Evolutionary conservation across 2,113 vertebrate genomes (phyloP).

Genomic region (Passerina amoena): DNA sequence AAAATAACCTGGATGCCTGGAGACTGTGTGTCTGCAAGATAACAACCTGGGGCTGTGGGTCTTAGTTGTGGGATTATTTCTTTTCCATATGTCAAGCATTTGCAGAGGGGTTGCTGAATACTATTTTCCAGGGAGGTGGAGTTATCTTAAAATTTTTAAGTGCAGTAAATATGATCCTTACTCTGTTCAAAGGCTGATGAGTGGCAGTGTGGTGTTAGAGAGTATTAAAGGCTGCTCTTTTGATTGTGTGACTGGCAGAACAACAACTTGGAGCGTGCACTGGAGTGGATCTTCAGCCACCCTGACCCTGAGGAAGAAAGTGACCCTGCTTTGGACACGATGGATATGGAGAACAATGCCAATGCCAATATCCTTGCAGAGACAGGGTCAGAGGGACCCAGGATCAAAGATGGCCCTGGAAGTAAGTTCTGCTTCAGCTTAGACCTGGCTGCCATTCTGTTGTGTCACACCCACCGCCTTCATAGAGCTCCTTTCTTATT

Average conservation of each 20-base stretch:
- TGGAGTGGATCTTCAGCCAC: constrained; percentile 97
- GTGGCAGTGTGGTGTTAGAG: neutral
- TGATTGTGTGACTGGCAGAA: constrained; percentile 77
- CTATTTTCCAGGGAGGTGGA: neutral
- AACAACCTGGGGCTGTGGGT: neutral
- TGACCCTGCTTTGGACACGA: constrained; percentile 76
- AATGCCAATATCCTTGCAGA: constrained; percentile 86
- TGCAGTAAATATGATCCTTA: neutral
- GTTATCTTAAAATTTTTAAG: neutral
- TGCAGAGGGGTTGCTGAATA: neutral
- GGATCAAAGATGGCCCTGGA: constrained; percentile 92
- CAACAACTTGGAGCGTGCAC: constrained; percentile 90
- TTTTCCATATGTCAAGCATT: neutral
- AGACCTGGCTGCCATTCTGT: neutral
- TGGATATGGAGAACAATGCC: constrained; percentile 84
- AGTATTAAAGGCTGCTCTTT: neutral
- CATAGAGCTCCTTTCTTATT: neutral
- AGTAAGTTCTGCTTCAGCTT: constrained; percentile 80
- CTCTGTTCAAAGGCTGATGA: neutral
- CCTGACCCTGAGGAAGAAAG: constrained; percentile 86
- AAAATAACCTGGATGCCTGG: neutral
- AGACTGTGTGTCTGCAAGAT: neutral
- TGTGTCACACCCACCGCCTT: fast-evolving
- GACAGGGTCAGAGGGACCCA: constrained; percentile 81
- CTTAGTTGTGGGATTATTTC: neutral